Conservation (phyloP, 2,888 invertebrate species). For the Yponomeuta plumbellus region DNA sequence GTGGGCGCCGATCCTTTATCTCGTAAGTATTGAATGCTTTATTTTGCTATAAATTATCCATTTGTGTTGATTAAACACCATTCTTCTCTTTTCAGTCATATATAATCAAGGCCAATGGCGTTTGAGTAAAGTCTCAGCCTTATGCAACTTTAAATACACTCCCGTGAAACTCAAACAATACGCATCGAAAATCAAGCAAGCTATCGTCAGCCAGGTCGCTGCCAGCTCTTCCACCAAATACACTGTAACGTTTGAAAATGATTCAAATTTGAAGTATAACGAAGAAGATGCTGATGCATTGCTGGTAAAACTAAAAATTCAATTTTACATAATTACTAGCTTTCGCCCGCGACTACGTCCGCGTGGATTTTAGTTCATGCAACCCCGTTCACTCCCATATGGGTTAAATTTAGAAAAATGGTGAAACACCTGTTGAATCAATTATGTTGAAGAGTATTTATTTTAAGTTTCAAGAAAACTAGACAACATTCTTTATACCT, state of each 20-base stretch:
- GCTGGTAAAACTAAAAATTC: conserved; percentile 36
- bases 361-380: too few relatives aligned
- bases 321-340: neutral
- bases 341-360: too few relatives aligned
- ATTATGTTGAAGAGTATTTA: too few relatives aligned
- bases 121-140: conserved; percentile 54
- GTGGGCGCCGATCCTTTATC: conserved; percentile 34
- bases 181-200: conserved; percentile 57
- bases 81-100: conserved; percentile 42
- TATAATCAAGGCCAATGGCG: conserved; percentile 62
- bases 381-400: too few relatives aligned
- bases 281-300: conserved; percentile 57
- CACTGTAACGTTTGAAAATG: conserved; percentile 46
- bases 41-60: neutral
- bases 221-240: conserved; percentile 44
- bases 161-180: conserved; percentile 60
- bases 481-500: too few relatives aligned
- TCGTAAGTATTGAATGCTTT: conserved; percentile 24
- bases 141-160: conserved; percentile 51
- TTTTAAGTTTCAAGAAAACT: too few relatives aligned
- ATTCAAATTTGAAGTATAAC: conserved; percentile 50
- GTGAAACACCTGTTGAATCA: too few relatives aligned
- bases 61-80: neutral
- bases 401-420: too few relatives aligned
- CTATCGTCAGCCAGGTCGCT: conserved; percentile 43